Percentiles rank a stretch among this genome's conserved stretches.
phyloP scores from a whole-genome alignment of 2,113 vertebrate genomes.

The Elephantulus edwardii region DNA sequence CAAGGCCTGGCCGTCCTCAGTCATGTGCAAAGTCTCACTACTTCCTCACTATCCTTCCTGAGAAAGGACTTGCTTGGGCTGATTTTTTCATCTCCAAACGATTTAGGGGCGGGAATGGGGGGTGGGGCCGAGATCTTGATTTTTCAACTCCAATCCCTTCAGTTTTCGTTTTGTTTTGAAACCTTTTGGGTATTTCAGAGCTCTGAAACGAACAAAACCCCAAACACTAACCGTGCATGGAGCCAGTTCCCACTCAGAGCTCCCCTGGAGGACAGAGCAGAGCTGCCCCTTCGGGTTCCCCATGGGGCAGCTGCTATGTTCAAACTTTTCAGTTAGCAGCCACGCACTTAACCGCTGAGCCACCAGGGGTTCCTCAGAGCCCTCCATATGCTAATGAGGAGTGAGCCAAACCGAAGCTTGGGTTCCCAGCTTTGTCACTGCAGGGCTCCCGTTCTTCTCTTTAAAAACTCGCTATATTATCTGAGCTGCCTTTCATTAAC shows the following conservation, averaged over 20 bases:
- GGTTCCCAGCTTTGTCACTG: constrained; percentile 18
- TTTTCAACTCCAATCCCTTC: constrained; percentile 38
- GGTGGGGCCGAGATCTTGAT: not conserved
- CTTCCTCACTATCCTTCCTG: constrained; percentile 28
- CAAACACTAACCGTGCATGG: not conserved
- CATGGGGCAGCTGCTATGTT: not conserved
- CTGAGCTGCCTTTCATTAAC: constrained; percentile 62
- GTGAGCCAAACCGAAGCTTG: constrained; percentile 10
- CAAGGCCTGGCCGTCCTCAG: constrained; percentile 53
- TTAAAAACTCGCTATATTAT: constrained; percentile 28
- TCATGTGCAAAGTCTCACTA: not conserved
- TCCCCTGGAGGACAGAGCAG: not conserved
- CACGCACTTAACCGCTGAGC: not conserved
- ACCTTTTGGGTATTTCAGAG: not conserved
- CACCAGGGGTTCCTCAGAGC: not conserved
- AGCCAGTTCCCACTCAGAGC: not conserved
- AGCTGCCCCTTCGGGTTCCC: not conserved
- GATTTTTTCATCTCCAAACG: constrained; percentile 18
- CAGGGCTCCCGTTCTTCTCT: constrained; percentile 23
- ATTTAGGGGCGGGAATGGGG: constrained; percentile 14
- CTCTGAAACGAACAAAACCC: not conserved
- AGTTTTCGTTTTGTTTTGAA: not conserved
- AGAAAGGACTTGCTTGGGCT: constrained; percentile 31
- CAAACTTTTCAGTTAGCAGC: not conserved
- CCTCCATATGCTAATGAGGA: constrained; percentile 23